These are phyloP conservation scores for Onychostruthus taczanowskii DNA, from an alignment of 2,113 vertebrate genomes.

Conservation along the genomic window DNA sequence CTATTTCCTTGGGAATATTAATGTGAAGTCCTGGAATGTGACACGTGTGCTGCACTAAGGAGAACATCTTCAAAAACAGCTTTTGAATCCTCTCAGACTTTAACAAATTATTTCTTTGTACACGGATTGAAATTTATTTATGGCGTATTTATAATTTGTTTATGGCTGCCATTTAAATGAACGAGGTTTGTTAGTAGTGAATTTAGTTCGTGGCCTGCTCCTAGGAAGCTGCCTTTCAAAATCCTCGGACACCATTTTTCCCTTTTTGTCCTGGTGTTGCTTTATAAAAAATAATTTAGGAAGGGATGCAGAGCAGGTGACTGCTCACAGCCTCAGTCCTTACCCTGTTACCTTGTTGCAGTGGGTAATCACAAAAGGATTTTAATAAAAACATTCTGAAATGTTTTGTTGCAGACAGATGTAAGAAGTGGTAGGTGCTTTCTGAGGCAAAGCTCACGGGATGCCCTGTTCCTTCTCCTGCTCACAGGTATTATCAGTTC, in stretches of 20 bases:
- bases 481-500: constrained; percentile 59
- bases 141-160: background rate
- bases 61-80: background rate
- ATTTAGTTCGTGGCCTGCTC: background rate
- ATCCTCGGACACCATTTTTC: background rate
- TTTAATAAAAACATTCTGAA: background rate
- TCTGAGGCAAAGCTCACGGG: background rate
- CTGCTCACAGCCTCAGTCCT: background rate
- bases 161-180: background rate
- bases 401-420: background rate
- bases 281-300: background rate
- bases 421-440: background rate
- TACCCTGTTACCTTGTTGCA: background rate
- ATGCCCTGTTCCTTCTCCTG: background rate
- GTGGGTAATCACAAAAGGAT: background rate
- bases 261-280: background rate
- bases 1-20: background rate
- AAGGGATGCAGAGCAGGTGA: background rate
- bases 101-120: background rate
- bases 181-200: background rate
- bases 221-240: background rate
- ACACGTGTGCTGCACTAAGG: background rate
- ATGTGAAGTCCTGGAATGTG: background rate
- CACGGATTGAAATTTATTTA: background rate
- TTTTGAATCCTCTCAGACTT: background rate